Evolutionary conservation across 1,140 invertebrate species (phyloP), one percentile per base, ranked within the genome.

Genomic region (Oryctes rhinoceros): DNA sequence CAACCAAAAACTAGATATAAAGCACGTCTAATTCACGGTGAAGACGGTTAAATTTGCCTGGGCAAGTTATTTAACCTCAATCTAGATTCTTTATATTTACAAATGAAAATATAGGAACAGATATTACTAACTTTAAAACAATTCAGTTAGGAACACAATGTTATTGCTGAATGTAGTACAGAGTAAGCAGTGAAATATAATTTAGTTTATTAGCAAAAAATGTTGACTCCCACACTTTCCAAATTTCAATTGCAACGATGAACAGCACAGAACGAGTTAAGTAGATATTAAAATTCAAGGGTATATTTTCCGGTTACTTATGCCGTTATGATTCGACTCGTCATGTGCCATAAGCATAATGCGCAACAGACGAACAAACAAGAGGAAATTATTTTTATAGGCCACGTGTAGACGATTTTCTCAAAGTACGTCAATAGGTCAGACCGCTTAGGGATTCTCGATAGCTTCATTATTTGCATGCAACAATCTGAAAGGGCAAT

Each of bases 381-480:
- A 20, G 24, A 67, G 62, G 30, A 67, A 67, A 67, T 67, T 67
- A 67, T 67, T 67, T 67, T 67, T 67, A 67, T 67, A 67, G 62
- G n/a, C n/a, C 62, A 67, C 62, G 62, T 67, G 62, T 67, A 67
- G 18, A 67, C n/a, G 30, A 67, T 67, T 67, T 67, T 35, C 62
- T 24, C 62, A 18, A 35, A 67, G 30, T 67, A 67, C 62, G 62
- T 67, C 62, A 67, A 67, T 67, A 67, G 20, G 62, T 18, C 18
- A 4, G 10, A 67, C 62, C 62, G 18, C 62, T 20, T 67, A 67
- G 18, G 62, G 62, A 24, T 67, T 67, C 30, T 18, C 62, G 24
- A 67, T 67, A 67, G 24, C 62, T 67, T 67, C 62, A 35, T 67
- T 67, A 67, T 67, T 11, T 67, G 18, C 18, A 35, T 67, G 62